Conservation (phyloP, 2,888 invertebrate genomes). For the Stegophylla sp. region DNA sequence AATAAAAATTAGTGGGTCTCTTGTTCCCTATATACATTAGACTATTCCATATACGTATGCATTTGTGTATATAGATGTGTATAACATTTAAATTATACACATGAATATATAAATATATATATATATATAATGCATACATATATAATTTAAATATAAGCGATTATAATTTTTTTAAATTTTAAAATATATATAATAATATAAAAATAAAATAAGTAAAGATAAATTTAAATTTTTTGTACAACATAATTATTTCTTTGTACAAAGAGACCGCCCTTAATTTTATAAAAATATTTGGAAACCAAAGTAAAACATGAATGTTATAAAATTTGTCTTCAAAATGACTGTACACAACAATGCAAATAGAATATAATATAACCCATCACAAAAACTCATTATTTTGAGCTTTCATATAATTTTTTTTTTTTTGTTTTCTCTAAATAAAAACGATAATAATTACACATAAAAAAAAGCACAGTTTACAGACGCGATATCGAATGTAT, state of each 20-base stretch:
- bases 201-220: slow-evolving; percentile 54
- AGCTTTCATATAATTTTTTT: slow-evolving; percentile 57
- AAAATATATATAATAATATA: slow-evolving; percentile 48
- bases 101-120: neutral
- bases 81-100: no score
- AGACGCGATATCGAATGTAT: slow-evolving; percentile 46
- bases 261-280: slow-evolving; percentile 53
- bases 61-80: neutral
- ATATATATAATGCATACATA: slow-evolving; percentile 1
- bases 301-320: slow-evolving; percentile 54
- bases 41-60: slow-evolving; percentile 31
- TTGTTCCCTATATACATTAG: slow-evolving; percentile 51
- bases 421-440: slow-evolving; percentile 47
- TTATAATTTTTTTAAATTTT: slow-evolving; percentile 37
- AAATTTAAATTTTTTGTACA: slow-evolving; percentile 51
- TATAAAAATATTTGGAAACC: slow-evolving; percentile 54
- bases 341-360: slow-evolving; percentile 58
- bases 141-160: slow-evolving; percentile 35
- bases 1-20: slow-evolving; percentile 54
- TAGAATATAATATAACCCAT: slow-evolving; percentile 60
- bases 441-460: slow-evolving; percentile 59
- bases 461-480: slow-evolving; percentile 58
- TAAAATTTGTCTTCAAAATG: slow-evolving; percentile 58
- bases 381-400: slow-evolving; percentile 54
- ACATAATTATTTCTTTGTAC: slow-evolving; percentile 50